A percentile compares a stretch with the other conserved stretches of the same genome.
Evolutionary conservation across 2,797 vertebrate genomes (phyloP).

Genomic region (Sardinella longiceps): DNA sequence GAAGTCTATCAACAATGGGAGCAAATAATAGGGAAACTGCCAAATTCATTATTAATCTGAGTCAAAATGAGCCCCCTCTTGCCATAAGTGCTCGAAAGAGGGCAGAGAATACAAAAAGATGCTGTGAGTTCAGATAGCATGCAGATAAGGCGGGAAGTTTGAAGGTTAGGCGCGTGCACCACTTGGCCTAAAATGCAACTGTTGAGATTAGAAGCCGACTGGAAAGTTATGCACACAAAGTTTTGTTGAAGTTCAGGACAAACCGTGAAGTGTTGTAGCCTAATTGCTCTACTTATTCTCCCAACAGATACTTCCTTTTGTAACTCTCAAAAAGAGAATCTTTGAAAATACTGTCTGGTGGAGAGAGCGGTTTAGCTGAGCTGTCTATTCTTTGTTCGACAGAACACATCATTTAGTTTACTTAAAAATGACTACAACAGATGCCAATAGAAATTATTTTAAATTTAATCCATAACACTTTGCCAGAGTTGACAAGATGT

Average conservation of each 20-base stretch:
- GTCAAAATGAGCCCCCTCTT: neutral
- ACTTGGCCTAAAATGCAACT: neutral
- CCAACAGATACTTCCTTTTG: neutral
- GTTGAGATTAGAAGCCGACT: neutral
- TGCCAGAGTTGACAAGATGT: too few relatives aligned
- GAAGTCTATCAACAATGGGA: neutral
- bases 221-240: neutral
- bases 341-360: neutral
- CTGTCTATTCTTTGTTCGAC: neutral
- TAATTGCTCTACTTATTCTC: neutral
- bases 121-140: neutral
- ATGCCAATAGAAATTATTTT: constrained; percentile 49
- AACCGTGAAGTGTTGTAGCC: neutral
- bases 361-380: neutral
- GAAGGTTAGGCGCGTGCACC: neutral
- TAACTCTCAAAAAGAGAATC: neutral
- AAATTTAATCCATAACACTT: too few relatives aligned
- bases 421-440: neutral
- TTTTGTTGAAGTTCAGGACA: neutral
- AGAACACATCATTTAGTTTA: neutral
- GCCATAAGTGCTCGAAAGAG: neutral
- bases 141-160: neutral
- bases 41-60: neutral
- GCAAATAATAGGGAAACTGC: neutral
- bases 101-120: neutral